Evolutionary conservation across 2,797 vertebrate species (phyloP).

Genomic region (Iguana delicatissima): DNA sequence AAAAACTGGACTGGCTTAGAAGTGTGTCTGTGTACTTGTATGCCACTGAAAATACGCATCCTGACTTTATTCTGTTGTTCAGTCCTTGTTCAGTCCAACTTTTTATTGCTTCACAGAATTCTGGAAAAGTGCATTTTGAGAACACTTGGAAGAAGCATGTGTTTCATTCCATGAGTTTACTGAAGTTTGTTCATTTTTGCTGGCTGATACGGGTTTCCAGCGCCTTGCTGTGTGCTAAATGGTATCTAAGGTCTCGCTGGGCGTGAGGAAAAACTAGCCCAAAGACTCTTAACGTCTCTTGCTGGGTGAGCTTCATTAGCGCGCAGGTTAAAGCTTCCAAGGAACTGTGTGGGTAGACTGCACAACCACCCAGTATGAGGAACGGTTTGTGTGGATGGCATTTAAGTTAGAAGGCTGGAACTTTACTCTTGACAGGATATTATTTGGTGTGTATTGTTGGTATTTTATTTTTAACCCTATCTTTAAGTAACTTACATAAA

Average conservation of each 20-base stretch:
- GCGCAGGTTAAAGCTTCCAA: background rate
- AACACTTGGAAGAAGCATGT: background rate
- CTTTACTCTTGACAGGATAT: background rate
- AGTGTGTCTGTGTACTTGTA: background rate
- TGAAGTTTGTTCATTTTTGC: background rate
- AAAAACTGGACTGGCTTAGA: background rate
- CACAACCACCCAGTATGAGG: conserved; percentile 21
- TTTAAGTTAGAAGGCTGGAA: conserved; percentile 18
- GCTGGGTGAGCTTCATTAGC: conserved; percentile 46
- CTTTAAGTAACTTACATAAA: conserved; percentile 37
- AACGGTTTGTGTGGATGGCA: conserved; percentile 19
- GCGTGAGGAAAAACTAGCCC: conserved; percentile 22
- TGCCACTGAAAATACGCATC: background rate
- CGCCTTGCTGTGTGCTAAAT: conserved; percentile 14
- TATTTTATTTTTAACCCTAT: conserved; percentile 21
- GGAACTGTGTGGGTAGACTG: conserved; percentile 42
- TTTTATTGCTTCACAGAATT: background rate
- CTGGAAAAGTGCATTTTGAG: background rate
- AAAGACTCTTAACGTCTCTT: background rate
- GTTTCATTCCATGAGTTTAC: background rate
- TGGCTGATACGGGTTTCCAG: background rate
- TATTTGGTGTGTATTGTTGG: conserved; percentile 32
- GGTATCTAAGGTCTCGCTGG: conserved; percentile 24
- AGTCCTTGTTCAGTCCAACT: background rate
- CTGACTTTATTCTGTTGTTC: background rate